A percentile compares a stretch with the other conserved stretches of the same genome.
Conservation (phyloP, 2,797 vertebrate genomes). For the Zalophus californianus region DNA sequence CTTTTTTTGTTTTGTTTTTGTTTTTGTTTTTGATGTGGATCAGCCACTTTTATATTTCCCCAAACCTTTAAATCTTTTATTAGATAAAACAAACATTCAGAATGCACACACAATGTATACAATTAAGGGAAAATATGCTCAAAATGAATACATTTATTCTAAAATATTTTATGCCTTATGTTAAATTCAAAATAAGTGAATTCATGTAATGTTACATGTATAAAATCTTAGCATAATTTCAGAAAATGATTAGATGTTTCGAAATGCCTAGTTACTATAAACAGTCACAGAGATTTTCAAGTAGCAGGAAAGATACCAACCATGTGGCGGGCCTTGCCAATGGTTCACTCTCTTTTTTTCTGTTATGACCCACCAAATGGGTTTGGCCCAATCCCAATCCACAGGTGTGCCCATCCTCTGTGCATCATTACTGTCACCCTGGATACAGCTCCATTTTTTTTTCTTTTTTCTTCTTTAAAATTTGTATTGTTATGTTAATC, state of each 20-base stretch:
- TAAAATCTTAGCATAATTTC: background rate
- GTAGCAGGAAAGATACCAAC: background rate
- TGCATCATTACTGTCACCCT: background rate
- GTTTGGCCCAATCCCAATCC: background rate
- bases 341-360: background rate
- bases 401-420: accelerated
- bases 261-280: background rate
- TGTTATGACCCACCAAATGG: background rate
- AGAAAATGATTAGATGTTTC: background rate
- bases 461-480: too few species aligned
- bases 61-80: background rate
- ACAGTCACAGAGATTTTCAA: background rate
- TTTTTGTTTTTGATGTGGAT: background rate
- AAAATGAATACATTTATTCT: background rate
- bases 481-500: too few species aligned
- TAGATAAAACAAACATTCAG: background rate
- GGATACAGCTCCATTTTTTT: background rate
- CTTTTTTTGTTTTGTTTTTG: background rate
- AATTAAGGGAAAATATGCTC: background rate
- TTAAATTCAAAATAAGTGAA: constrained; percentile 49
- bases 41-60: background rate
- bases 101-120: background rate
- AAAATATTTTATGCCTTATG: background rate
- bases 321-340: accelerated
- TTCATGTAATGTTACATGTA: background rate